A percentile compares a stretch with the other conserved stretches of the same genome.
Conservation (phyloP, 2,113 vertebrate species). For the Aegithalos caudatus region DNA sequence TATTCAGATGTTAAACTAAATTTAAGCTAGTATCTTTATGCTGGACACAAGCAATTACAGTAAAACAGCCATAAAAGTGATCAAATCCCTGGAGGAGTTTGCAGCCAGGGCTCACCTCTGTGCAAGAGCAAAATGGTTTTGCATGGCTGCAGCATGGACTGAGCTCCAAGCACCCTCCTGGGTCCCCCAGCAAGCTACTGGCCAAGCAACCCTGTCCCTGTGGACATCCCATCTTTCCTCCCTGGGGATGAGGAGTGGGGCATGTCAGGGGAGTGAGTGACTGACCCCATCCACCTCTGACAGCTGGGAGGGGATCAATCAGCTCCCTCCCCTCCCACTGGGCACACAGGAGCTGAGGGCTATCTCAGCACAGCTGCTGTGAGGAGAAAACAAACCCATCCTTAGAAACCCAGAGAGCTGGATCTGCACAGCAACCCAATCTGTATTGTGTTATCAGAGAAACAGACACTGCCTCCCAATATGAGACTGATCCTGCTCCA, state of each 20-base stretch:
- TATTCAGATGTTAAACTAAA: neutral
- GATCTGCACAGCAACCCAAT: neutral
- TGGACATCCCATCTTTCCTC: neutral
- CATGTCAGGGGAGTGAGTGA: neutral
- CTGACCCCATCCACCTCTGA: neutral
- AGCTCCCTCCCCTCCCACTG: neutral
- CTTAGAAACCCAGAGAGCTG: neutral
- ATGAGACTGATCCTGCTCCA: neutral
- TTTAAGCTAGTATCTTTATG: neutral
- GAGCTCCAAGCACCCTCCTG: neutral
- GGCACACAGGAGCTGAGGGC: neutral
- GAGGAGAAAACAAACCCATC: conserved; percentile 7
- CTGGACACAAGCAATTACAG: neutral
- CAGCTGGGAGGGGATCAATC: neutral
- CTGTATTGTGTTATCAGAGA: neutral
- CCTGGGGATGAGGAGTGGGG: neutral
- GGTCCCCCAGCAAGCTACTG: neutral
- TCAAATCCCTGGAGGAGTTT: neutral
- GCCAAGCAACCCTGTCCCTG: neutral
- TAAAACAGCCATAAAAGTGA: neutral
- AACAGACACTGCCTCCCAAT: neutral
- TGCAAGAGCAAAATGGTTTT: neutral
- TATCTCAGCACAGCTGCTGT: neutral
- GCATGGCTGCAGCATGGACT: rapidly evolving
- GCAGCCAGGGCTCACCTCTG: neutral